Evolutionary conservation across 2,797 vertebrate genomes (phyloP).

Genomic region (Antennarius maculatus): DNA sequence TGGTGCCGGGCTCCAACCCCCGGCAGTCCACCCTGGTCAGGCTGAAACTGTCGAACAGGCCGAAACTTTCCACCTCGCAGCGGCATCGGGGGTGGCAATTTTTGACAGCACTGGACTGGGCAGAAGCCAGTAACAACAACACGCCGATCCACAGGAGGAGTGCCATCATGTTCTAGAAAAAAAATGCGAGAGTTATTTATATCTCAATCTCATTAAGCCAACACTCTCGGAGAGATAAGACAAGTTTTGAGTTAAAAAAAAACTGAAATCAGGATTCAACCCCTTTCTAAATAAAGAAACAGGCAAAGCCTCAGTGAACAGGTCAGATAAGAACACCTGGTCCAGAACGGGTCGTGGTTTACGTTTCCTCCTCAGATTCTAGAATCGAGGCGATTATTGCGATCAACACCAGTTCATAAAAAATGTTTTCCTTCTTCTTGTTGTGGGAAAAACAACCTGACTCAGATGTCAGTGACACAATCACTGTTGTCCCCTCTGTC

Average conservation of each 20-base stretch:
- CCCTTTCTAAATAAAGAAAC: neutral
- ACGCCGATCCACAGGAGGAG: constrained; percentile 71
- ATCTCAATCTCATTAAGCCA: neutral
- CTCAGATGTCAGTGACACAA: neutral
- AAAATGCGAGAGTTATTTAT: constrained; percentile 4
- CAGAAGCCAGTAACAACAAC: constrained; percentile 75
- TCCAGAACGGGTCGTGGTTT: constrained; percentile 11
- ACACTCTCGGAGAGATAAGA: neutral
- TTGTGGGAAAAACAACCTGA: no score
- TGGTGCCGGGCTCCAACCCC: constrained; percentile 80
- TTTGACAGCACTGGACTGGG: constrained; percentile 72
- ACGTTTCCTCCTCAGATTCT: neutral
- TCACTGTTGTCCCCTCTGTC: neutral
- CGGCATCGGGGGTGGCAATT: constrained; percentile 91
- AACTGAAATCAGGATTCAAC: neutral
- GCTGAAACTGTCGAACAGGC: constrained; percentile 97
- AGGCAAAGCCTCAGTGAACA: neutral
- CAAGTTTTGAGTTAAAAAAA: neutral
- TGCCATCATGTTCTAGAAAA: constrained; percentile 81
- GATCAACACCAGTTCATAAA: no score
- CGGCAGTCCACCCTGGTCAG: constrained; percentile 94
- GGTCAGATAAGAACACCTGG: constrained; percentile 1
- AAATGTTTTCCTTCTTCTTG: constrained; percentile 30
- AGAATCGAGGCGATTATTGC: constrained; percentile 15
- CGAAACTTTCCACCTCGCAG: constrained; percentile 95